phyloP scores from a whole-genome alignment of 2,113 vertebrate species.

The Picathartes gymnocephalus region DNA sequence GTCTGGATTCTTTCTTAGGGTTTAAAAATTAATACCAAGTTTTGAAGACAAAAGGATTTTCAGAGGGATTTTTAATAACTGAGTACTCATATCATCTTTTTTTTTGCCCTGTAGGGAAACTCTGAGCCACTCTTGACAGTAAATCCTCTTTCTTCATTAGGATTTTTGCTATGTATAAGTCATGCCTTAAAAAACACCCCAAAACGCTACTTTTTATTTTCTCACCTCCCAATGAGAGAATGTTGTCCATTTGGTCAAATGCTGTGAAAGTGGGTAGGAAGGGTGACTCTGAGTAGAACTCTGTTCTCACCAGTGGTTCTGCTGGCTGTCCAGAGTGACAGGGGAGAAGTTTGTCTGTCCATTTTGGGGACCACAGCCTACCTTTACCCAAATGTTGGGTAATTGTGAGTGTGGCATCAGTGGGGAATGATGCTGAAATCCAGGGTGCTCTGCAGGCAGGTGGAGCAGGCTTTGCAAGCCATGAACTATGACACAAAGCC shows the following conservation, averaged over 20 bases:
- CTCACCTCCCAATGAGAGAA: accelerated
- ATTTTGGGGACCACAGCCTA: accelerated
- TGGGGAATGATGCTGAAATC: background rate
- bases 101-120: background rate
- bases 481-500: background rate
- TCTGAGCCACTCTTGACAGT: background rate
- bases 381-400: background rate
- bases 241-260: background rate
- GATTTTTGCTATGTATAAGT: background rate
- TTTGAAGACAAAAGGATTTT: background rate
- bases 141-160: background rate
- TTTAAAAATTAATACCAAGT: background rate
- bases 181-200: background rate
- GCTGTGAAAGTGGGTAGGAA: background rate
- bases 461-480: background rate
- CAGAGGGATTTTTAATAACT: background rate
- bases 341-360: background rate
- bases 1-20: background rate
- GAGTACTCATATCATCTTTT: accelerated
- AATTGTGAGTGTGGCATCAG: background rate
- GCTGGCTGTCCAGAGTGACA: background rate
- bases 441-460: accelerated
- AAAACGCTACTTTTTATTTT: background rate
- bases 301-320: background rate
- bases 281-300: background rate